Evolutionary conservation across 2,888 invertebrate species (phyloP).

Genomic region (Oxystoma pomonae): DNA sequence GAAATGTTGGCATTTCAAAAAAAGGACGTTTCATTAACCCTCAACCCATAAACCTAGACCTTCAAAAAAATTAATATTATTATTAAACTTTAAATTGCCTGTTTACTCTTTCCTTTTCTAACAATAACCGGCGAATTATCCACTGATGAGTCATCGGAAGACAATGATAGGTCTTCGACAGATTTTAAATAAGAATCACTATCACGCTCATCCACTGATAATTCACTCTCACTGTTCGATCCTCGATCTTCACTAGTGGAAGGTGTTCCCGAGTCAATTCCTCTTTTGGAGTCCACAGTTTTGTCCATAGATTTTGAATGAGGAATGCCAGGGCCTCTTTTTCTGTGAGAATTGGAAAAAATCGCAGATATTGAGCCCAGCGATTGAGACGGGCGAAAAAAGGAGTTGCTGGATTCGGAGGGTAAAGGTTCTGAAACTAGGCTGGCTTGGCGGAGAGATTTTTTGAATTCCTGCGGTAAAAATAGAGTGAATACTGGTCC

Average conservation of each 20-base stretch:
- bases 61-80: too few relatives aligned
- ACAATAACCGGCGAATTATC: background rate
- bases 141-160: background rate
- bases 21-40: too few relatives aligned
- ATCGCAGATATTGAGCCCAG: slow-evolving; percentile 41
- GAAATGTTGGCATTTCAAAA: too few relatives aligned
- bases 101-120: background rate
- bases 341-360: slow-evolving; percentile 35
- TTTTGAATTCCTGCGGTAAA: slow-evolving; percentile 68
- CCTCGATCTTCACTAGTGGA: background rate
- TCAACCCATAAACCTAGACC: too few relatives aligned
- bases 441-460: slow-evolving; percentile 57
- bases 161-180: background rate
- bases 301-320: slow-evolving; percentile 12
- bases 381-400: slow-evolving; percentile 39
- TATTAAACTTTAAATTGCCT: too few relatives aligned
- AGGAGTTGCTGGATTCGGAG: slow-evolving; percentile 27
- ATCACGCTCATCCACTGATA: background rate
- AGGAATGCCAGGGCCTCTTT: slow-evolving; percentile 30
- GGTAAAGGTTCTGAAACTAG: slow-evolving; percentile 36
- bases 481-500: too few relatives aligned
- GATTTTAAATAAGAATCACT: background rate
- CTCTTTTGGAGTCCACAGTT: slow-evolving; percentile 11
- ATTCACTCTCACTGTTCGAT: too few relatives aligned
- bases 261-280: background rate